Conservation (phyloP, 2,888 invertebrate species). For the Himalopsyche kuldschensis region DNA sequence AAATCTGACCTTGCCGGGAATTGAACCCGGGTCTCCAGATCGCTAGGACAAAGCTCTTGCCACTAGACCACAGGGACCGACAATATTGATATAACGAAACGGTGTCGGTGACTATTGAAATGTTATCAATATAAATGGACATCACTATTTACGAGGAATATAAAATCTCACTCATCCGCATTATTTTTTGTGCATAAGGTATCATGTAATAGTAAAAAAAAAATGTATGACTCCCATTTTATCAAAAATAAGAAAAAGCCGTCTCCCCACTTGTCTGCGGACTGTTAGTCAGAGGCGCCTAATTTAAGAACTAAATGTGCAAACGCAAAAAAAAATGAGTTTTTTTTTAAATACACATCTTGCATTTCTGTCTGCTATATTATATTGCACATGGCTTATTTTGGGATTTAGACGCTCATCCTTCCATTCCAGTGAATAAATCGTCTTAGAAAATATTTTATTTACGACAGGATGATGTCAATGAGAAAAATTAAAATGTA, state of each 20-base stretch:
- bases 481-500: no score
- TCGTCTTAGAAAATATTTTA: no score
- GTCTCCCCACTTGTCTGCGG: not conserved
- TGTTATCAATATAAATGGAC: not conserved
- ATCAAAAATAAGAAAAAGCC: not conserved
- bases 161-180: not conserved
- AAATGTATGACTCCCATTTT: not conserved
- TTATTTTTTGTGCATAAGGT: not conserved
- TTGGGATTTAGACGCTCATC: not conserved
- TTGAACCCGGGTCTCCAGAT: no score
- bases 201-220: not conserved
- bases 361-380: not conserved
- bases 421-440: not conserved
- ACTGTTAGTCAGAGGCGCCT: not conserved
- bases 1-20: no score
- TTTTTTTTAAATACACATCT: not conserved
- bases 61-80: no score
- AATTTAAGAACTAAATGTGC: not conserved
- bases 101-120: no score
- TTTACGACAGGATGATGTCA: no score
- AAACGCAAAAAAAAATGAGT: not conserved
- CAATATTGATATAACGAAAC: not conserved
- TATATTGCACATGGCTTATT: not conserved
- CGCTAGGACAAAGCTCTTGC: no score
- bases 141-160: not conserved